Conservation (phyloP, 2,797 vertebrate genomes). For the Enteromius unitaeniatus region DNA sequence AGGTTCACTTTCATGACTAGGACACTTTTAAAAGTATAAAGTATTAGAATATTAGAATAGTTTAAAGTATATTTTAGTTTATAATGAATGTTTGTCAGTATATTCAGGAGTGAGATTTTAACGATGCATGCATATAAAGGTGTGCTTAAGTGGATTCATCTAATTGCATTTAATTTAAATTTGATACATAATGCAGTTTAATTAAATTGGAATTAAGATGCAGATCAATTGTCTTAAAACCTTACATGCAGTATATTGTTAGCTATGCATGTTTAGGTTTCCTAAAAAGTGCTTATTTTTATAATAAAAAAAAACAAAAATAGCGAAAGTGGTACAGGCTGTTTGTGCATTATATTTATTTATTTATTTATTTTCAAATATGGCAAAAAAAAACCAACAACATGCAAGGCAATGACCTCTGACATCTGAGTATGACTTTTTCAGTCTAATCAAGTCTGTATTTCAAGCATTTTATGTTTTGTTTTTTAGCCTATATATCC, state of each 20-base stretch:
- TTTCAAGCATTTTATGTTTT: neutral
- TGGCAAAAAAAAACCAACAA: too few relatives aligned
- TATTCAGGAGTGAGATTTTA: neutral
- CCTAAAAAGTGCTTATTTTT: neutral
- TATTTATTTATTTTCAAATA: too few relatives aligned
- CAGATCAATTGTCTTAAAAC: neutral
- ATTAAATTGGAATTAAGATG: neutral
- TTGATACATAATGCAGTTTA: neutral
- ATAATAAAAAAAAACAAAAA: neutral
- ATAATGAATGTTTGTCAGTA: neutral
- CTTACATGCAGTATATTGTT: neutral
- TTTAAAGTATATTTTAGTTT: neutral
- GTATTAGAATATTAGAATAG: too few relatives aligned
- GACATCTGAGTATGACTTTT: neutral
- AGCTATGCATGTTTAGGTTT: neutral
- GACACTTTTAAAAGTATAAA: neutral
- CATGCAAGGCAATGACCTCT: neutral
- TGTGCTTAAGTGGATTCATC: too few relatives aligned
- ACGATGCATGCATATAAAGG: neutral
- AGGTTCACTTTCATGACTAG: neutral
- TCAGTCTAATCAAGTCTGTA: neutral
- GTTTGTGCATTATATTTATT: neutral
- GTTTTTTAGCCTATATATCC: neutral
- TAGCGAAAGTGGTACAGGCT: neutral
- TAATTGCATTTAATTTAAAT: neutral